Conservation (phyloP, 2,113 vertebrate genomes). For the Cryptotis parvus region DNA sequence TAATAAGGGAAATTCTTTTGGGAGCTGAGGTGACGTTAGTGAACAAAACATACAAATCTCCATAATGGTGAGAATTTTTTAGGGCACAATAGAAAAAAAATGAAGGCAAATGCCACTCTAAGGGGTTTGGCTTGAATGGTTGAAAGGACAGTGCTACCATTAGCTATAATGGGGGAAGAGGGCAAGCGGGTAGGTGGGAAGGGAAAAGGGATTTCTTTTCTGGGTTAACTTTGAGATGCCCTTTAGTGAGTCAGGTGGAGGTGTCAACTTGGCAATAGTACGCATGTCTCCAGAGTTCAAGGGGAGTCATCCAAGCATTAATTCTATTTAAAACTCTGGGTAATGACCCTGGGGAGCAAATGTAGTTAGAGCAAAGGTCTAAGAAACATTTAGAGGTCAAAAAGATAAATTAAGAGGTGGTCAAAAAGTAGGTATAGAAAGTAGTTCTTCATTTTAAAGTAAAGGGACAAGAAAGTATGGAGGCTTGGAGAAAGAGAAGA, state of each 20-base stretch:
- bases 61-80: not conserved
- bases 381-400: not conserved
- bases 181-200: not conserved
- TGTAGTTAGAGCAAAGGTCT: not conserved
- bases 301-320: not conserved
- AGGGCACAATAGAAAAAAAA: not conserved
- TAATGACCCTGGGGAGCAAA: conserved; percentile 8
- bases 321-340: conserved; percentile 42
- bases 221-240: not conserved
- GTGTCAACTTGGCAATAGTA: not conserved
- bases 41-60: conserved; percentile 13
- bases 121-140: not conserved
- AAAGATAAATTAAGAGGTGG: not conserved
- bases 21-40: conserved; percentile 33
- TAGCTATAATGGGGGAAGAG: conserved; percentile 18
- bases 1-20: conserved; percentile 6
- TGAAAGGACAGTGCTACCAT: not conserved
- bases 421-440: not conserved
- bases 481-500: conserved; percentile 4
- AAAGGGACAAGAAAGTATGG: not conserved
- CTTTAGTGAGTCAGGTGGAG: not conserved
- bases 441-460: not conserved
- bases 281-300: conserved; percentile 34
- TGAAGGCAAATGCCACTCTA: not conserved
- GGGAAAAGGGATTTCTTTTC: not conserved